Evolutionary conservation across 2,888 invertebrate genomes (phyloP).

Genomic region (Drosophila hamatofila): DNA sequence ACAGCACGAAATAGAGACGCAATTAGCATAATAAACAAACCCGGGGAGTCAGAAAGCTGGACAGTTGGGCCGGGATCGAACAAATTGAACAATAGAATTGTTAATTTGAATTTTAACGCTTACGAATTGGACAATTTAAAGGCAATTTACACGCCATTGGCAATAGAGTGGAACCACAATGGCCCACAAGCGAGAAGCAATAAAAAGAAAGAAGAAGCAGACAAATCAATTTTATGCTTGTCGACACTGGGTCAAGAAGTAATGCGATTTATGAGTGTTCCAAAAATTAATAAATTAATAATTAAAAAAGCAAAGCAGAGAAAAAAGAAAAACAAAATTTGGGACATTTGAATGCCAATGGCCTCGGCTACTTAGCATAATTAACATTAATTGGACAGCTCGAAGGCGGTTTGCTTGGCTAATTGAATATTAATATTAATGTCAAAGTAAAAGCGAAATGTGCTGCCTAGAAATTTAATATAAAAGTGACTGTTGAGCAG

Average conservation of each 20-base stretch:
- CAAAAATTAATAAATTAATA: slow-evolving; percentile 13
- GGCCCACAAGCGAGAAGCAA: not conserved
- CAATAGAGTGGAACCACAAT: slow-evolving; percentile 15
- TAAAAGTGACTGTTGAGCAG: slow-evolving; percentile 54
- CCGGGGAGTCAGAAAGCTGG: not conserved
- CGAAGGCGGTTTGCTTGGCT: slow-evolving; percentile 48
- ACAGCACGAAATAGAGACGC: slow-evolving; percentile 19
- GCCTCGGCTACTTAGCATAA: slow-evolving; percentile 45
- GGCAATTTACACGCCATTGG: slow-evolving; percentile 58
- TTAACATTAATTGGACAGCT: slow-evolving; percentile 52
- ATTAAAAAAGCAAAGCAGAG: not conserved
- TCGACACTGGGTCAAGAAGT: slow-evolving; percentile 29
- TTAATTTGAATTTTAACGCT: slow-evolving; percentile 65
- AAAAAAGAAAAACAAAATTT: not conserved
- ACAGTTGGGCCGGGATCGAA: slow-evolving; percentile 32
- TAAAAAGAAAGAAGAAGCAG: slow-evolving; percentile 4
- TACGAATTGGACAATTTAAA: slow-evolving; percentile 55
- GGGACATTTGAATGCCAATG: no score
- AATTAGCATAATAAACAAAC: slow-evolving; percentile 60
- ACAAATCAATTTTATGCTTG: slow-evolving; percentile 61
- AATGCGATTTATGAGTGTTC: slow-evolving; percentile 35
- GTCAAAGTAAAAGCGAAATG: slow-evolving; percentile 63
- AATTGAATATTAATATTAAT: slow-evolving; percentile 79
- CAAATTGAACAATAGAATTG: slow-evolving; percentile 49
- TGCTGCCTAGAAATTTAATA: slow-evolving; percentile 60